These are phyloP conservation scores for Loripinus fragilis DNA, from an alignment of 2,888 invertebrate species.

Conservation along the genomic window DNA sequence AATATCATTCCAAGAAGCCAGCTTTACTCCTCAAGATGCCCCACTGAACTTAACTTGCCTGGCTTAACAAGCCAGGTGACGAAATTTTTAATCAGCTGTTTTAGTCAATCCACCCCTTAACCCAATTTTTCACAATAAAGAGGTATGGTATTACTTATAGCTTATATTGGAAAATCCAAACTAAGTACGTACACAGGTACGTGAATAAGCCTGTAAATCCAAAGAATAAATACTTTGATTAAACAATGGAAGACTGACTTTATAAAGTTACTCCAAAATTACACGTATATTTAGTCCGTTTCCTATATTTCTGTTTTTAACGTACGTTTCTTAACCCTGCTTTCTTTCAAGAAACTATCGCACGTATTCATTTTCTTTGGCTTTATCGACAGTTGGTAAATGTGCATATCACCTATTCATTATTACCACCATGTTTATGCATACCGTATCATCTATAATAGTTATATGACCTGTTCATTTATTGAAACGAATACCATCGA, in stretches of 20 bases:
- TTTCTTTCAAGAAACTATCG: not conserved
- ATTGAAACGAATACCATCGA: too few species aligned
- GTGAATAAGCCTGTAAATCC: not conserved
- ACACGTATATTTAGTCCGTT: too few species aligned
- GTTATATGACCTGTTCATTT: too few species aligned
- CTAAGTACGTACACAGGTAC: too few species aligned
- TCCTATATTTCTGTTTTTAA: too few species aligned
- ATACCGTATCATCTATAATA: too few species aligned
- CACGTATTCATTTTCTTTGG: not conserved
- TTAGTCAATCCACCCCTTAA: too few species aligned
- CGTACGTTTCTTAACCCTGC: not conserved
- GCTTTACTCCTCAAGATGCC: not conserved
- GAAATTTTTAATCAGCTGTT: not conserved
- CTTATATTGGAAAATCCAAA: too few species aligned
- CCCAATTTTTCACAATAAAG: too few species aligned
- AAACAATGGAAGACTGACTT: not conserved
- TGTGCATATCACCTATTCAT: constrained; percentile 1
- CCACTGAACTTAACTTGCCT: not conserved
- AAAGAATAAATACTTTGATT: not conserved
- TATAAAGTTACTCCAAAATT: too few species aligned
- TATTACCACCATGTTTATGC: constrained; percentile 3
- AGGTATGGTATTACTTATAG: too few species aligned
- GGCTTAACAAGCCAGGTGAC: not conserved
- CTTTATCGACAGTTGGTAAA: constrained; percentile 5
- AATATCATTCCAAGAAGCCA: constrained; percentile 41